Percentiles rank a stretch among this genome's conserved stretches.
Conservation (phyloP, 2,797 vertebrate genomes). For the Rhabdomys pumilio region DNA sequence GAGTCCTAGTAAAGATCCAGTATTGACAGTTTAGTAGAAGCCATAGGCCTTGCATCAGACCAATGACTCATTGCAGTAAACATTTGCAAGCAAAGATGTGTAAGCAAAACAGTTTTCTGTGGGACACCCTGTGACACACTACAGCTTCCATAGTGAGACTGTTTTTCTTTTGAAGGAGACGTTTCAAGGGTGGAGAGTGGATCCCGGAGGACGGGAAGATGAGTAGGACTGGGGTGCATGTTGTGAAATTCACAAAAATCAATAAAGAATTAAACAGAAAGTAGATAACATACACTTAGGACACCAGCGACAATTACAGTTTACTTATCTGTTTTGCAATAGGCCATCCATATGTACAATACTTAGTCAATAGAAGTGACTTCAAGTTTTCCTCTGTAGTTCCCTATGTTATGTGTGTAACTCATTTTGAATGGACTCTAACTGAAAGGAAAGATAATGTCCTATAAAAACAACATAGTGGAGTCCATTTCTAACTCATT, state of each 20-base stretch:
- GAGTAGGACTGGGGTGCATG: not conserved
- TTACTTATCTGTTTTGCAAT: slow-evolving; percentile 20
- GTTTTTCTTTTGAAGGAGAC: not conserved
- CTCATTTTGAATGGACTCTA: slow-evolving; percentile 11
- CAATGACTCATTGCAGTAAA: not conserved
- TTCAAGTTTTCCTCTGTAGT: not conserved
- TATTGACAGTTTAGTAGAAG: not conserved
- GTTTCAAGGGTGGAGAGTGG: not conserved
- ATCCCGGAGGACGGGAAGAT: not conserved
- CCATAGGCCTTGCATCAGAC: not conserved
- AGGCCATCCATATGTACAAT: not conserved
- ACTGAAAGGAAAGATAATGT: not conserved
- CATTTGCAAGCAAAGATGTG: not conserved
- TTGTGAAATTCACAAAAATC: not conserved
- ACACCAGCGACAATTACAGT: not conserved
- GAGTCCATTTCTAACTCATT: slow-evolving; percentile 3
- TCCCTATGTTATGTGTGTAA: not conserved
- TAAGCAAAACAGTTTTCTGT: not conserved
- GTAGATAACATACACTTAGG: not conserved
- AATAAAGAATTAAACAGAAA: not conserved
- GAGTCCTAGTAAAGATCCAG: not conserved
- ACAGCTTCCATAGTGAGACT: not conserved
- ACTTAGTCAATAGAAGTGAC: not conserved
- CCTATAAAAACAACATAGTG: slow-evolving; percentile 9
- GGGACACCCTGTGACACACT: not conserved